Base-by-base conservation (phyloP, 2,888 invertebrate genomes). In the Acrobasis consociella region DNA sequence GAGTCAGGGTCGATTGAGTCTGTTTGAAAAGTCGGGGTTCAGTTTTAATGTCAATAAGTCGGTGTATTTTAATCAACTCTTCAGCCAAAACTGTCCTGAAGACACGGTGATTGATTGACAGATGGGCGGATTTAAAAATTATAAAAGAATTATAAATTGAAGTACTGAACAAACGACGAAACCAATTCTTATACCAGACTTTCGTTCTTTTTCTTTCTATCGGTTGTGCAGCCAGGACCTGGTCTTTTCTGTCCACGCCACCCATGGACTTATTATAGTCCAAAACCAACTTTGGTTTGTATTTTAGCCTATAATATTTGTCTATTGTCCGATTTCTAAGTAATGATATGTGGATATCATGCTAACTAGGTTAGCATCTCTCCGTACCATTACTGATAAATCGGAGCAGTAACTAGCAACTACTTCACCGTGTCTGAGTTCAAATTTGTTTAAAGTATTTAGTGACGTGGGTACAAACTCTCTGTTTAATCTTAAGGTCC, bases 201-300 rank as follows among this genome's bases (percentile, higher is more conserved):
- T 39, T 65, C 73, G 22, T 22, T 2, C 22, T 1, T 22, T 22
- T 22, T 2, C 22, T 1, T 22, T 22, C 22, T 51, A 73, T 9
- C 8, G 72, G 70, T 0, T 72, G 67, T 10, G 39, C 39, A 58
- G 73, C 68, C n/a, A 76, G 49, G 37, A 65, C 65, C 56, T 77
- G 77, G 37, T 78, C 72, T 64, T 74, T 81, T 3, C 67, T 63
- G 56, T 76, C 75, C 7, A 76, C 67, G 10, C 74, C 75, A 5
- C 74, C 71, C 70, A 71, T 63, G 15, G 60, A 51, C 31, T 64
- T 66, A n/a, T 65, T 67, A 15, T 67, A 62, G 16, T 65, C 60
- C 17, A 65, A 55, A 11, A 65, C 64, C 31, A 64, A 60, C n/a
- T 39, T 51, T 7, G 65, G 65, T 38, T 67, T 67, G 46, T 63